Base-by-base conservation (phyloP, 2,888 invertebrate species). In the Phytoseiulus persimilis region DNA sequence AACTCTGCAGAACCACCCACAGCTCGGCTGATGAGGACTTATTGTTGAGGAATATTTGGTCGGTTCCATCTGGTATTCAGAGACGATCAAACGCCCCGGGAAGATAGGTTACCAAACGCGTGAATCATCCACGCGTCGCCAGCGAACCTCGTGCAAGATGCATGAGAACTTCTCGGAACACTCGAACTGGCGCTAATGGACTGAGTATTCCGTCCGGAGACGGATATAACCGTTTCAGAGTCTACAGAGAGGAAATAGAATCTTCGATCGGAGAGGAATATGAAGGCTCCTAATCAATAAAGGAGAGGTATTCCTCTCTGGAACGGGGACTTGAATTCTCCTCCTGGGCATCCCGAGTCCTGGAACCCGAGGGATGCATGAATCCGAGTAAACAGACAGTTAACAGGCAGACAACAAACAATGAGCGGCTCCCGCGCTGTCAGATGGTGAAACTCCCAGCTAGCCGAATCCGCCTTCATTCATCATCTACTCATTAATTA, bases 401-500 rank as follows among this genome's bases (percentile, higher is more conserved):
- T 65, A 65, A 65, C 65, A 28, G 65, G 65, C 65, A 14, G 65
- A 65, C 65, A 65, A 65, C 65, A 65, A 65, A 65, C 65, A 65
- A 65, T 65, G 65, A 65, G 65, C 65, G 65, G 11, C 65, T 65
- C 65, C 65, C 14, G 65, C 18, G 65, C 65, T 65, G 65, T 65
- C 65, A 65, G 65, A 65, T 65, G 65, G 65, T 65, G 65, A 65
- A 65, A 14, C 65, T 65, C 65, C 65, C 65, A 65, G 23, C 23
- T 2, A 18, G 65, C 65, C 65, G 18, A 65, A 65, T 65, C 65
- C 65, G 65, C 65, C 65, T 65, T 65, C 65, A 65, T 65, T 65
- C 65, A 65, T 65, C 65, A 65, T 65, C 65, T 65, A 65, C 65
- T 65, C 65, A 65, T 65, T 65, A 65, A 65, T 65, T 65, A 65